These are phyloP conservation scores for Troides aeacus DNA, from an alignment of 2,888 invertebrate genomes.

Conservation along the genomic window DNA sequence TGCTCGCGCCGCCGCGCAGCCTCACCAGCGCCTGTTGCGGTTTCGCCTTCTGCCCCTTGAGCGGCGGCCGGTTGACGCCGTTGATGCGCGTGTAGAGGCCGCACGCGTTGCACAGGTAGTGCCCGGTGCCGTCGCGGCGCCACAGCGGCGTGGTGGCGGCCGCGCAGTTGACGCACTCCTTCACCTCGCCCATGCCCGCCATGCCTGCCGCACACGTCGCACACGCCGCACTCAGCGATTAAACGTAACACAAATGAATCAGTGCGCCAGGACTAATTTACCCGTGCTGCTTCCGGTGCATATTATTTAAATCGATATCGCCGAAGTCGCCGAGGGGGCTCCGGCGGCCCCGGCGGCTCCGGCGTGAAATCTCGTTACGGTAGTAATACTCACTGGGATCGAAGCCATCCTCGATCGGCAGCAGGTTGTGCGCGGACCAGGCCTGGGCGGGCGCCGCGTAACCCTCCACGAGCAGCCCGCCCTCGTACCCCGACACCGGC, in stretches of 20 bases:
- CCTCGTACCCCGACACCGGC: conserved; percentile 72
- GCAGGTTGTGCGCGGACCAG: conserved; percentile 69
- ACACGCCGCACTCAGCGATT: neutral
- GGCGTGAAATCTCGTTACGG: neutral
- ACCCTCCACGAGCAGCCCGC: conserved; percentile 68
- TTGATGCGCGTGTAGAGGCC: conserved; percentile 91
- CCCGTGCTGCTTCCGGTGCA: too few relatives aligned
- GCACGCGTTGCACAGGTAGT: conserved; percentile 99
- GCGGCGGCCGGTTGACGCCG: conserved; percentile 86
- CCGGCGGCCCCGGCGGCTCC: too few relatives aligned
- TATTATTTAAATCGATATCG: too few relatives aligned
- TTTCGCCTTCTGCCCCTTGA: conserved; percentile 84
- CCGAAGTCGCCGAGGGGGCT: too few relatives aligned
- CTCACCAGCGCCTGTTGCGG: conserved; percentile 79
- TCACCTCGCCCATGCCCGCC: conserved; percentile 81
- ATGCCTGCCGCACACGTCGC: conserved; percentile 46
- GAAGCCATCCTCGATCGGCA: conserved; percentile 73
- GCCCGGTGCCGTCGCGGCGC: conserved; percentile 99
- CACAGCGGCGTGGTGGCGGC: conserved; percentile 95
- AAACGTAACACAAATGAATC: too few relatives aligned
- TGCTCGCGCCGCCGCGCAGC: neutral
- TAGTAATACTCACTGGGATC: conserved; percentile 62
- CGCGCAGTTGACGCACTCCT: conserved; percentile 96
- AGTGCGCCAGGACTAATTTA: too few relatives aligned
- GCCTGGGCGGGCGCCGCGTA: conserved; percentile 65